Evolutionary conservation across 2,888 invertebrate species (phyloP), one percentile per base, ranked within the genome.

Genomic region (Hydropsyche betteni): DNA sequence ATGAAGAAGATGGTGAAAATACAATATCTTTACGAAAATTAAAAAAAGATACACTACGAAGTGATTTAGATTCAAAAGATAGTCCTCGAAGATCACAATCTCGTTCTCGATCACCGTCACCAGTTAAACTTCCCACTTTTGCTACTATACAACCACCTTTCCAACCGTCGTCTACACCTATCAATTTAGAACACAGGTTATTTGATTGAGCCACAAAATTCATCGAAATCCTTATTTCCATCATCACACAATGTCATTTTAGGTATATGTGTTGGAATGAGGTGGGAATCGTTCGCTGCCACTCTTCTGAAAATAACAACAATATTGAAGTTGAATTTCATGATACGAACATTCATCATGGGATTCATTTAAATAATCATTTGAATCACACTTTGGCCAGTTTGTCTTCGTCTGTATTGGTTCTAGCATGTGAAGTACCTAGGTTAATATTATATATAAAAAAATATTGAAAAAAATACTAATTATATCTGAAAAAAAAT

Each of bases 261-360:
- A 88, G 90, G 79, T 92, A 91, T 82, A 88, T 93, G 91, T 92
- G 94, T 74, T 99, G 97, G 96, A 99, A 99, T 82, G 92, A 93
- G 73, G 90, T 96, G 5, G 99, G 98, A n/a, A 92, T 98, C 79
- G 93, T 98, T 0, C 90, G 93, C 7, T 92, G 93, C 81, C 95
- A 94, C 82, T 90, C 91, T 0, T 89, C 88, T 0, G 93, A 92
- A 79, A 91, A 91, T 0, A 93, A 93, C 64, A 94, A 93, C 74
- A 92, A 91, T 0, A 95, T 99, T 73, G 97, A 98, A 83, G 94
- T 98, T 0, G 97, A 98, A 84, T 99, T 99, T 84, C 98, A 98
- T 81, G 97, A 99, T 85, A 90, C 93, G 0, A 90, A 92, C 70
- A 87, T 95, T 10, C 97, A 99, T 83, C 96, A 96, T 82, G 92